Base-by-base conservation (phyloP, 2,888 invertebrate species). In the Exocentrus adspersus region DNA sequence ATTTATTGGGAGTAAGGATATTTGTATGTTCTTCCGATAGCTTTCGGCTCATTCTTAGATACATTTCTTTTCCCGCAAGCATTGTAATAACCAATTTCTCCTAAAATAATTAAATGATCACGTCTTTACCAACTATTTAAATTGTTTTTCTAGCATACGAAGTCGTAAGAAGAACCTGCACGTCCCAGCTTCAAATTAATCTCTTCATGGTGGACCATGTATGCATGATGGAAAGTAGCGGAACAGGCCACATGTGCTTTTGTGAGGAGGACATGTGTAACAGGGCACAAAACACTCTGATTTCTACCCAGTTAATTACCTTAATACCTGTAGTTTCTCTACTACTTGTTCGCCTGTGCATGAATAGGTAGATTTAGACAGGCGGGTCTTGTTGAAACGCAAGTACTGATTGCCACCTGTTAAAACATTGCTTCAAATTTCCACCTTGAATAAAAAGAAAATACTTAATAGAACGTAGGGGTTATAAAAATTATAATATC, bases 171-270 rank as follows among this genome's bases (percentile, higher is more conserved):
- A 88, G 96, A 76, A 95, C 95, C 75, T 96, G 96, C 85, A 96
- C 95, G 63, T 92, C 94, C 69, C 94, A 95, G 81, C 89, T 96
- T 72, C 94, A 95, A 85, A 96, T 96, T 86, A 96, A 96, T 85
- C 88, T 96, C 80, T 96, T 96, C 88, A 95, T 96, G 95, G 96
- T 96, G 84, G 96, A 96, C 86, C 96, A 96, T 88, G 96, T 96
- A 87, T 96, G 96, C 91, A 96, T 96, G 95, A 93, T 94, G 92
- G 96, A 96, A 92, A 94, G 95, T 90, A 94, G 94, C 88, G 95
- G 95, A 87, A 94, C 92, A 83, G 96, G 96, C 86, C 95, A 95
- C 90, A 96, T 96, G 95, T 96, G 95, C 88, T 96, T 96, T 90
- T 96, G 96, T 88, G 95, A 96, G 88, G 95, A 95, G 87, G 95